Conservation (phyloP, 53 echinoderm and acorn worm genomes). For the Temnopleurus reevesii region DNA sequence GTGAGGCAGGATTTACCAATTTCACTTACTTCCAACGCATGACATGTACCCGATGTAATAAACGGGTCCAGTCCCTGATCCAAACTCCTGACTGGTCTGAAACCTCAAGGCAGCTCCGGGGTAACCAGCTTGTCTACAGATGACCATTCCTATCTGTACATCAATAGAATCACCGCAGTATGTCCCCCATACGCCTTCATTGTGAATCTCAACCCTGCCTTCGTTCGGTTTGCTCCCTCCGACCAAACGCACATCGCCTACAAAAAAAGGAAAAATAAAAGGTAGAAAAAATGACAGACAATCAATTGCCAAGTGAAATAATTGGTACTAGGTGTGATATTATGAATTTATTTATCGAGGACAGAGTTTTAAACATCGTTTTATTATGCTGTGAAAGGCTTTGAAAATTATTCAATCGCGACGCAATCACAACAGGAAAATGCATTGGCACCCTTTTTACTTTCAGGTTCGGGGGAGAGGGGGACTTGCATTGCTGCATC, state of each 20-base stretch:
- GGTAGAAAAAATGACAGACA: not conserved
- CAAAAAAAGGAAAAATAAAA: not conserved
- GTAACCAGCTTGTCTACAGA: slow-evolving; percentile 30
- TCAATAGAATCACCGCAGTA: slow-evolving; percentile 37
- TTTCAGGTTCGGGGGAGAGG: too few relatives aligned
- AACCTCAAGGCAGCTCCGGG: slow-evolving; percentile 27
- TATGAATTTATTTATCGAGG: not conserved
- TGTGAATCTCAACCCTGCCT: slow-evolving; percentile 32
- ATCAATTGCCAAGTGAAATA: not conserved
- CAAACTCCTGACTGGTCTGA: slow-evolving; percentile 7
- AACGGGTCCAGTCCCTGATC: slow-evolving; percentile 28
- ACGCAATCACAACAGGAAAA: not conserved
- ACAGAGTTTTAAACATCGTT: not conserved
- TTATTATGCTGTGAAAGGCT: not conserved
- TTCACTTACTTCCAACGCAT: slow-evolving; percentile 17
- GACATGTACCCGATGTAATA: slow-evolving; percentile 46
- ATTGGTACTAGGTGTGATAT: not conserved
- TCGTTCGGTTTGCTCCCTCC: slow-evolving; percentile 32
- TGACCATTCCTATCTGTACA: slow-evolving; percentile 36
- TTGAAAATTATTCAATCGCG: not conserved
- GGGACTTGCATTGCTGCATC: too few relatives aligned
- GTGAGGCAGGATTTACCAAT: too few relatives aligned
- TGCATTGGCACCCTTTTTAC: too few relatives aligned
- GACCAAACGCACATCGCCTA: not conserved
- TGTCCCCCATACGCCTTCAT: slow-evolving; percentile 35